Evolutionary conservation across 92 coral and sea anemone genomes (phyloP).

Genomic region (Epizoanthus fatuus): DNA sequence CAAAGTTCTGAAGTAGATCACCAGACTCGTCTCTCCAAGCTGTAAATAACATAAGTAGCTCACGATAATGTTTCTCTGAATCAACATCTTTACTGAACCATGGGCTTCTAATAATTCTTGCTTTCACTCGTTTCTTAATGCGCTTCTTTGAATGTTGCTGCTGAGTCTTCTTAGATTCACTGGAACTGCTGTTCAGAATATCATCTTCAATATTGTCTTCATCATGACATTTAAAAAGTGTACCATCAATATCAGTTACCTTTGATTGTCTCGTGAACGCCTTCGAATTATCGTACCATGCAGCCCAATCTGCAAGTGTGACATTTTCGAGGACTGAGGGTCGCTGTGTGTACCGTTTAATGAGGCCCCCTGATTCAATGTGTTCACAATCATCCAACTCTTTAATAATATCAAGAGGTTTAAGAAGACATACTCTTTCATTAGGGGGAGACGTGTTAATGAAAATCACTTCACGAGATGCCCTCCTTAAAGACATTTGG

Average conservation of each 20-base stretch:
- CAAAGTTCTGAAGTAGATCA: slow-evolving; percentile 15
- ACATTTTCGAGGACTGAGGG: slow-evolving; percentile 39
- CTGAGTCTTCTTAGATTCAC: no score
- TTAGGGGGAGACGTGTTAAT: slow-evolving; percentile 67
- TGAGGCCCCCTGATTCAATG: slow-evolving; percentile 36
- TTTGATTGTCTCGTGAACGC: no score
- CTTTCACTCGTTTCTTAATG: slow-evolving; percentile 9
- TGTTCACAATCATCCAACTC: slow-evolving; percentile 58
- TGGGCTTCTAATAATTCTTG: slow-evolving; percentile 40
- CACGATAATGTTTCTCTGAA: slow-evolving; percentile 39
- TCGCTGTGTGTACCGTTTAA: slow-evolving; percentile 46
- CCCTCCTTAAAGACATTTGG: no score
- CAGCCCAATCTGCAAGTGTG: slow-evolving; percentile 77
- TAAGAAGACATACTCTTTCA: slow-evolving; percentile 67
- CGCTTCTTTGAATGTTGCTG: not conserved
- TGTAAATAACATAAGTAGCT: slow-evolving; percentile 36
- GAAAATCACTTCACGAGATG: no score
- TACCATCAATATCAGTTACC: no score
- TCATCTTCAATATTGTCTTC: no score
- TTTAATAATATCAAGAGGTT: slow-evolving; percentile 67
- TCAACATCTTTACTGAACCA: slow-evolving; percentile 42
- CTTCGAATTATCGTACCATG: slow-evolving; percentile 27
- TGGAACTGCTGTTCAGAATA: no score
- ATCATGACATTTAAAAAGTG: no score
- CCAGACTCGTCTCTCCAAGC: slow-evolving; percentile 17